Evolutionary conservation across 2,888 invertebrate species (phyloP).

Genomic region (Drosophila anomelani): DNA sequence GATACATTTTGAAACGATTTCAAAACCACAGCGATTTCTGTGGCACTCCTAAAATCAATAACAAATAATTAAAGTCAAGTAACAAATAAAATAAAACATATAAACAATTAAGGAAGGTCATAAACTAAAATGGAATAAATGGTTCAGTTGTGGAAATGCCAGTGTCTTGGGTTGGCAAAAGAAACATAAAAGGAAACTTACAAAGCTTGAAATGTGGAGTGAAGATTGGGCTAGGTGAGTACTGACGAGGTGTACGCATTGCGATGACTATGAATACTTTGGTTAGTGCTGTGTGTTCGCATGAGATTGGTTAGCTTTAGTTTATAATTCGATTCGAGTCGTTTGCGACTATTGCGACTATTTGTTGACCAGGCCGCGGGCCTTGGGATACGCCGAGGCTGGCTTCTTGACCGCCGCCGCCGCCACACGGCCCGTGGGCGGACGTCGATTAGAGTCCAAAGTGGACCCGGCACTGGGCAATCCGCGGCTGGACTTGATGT

Average conservation of each 20-base stretch:
- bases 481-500: constrained; percentile 76
- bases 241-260: constrained; percentile 45
- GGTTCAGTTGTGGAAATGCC: constrained; percentile 5
- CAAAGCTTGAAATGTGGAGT: constrained; percentile 62
- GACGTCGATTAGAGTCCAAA: constrained; percentile 82
- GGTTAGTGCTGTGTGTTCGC: constrained; percentile 59
- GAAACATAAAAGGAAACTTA: constrained; percentile 57
- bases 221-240: constrained; percentile 63
- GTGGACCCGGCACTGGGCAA: constrained; percentile 75
- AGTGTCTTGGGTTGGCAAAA: constrained; percentile 4
- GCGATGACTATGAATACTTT: constrained; percentile 71
- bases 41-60: constrained; percentile 33
- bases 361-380: constrained; percentile 84
- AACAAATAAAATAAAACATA: constrained; percentile 34
- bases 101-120: constrained; percentile 32
- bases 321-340: constrained; percentile 30
- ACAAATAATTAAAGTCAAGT: constrained; percentile 31
- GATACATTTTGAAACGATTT: neutral
- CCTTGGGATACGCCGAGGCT: constrained; percentile 84
- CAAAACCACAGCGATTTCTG: neutral
- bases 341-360: constrained; percentile 64
- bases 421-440: constrained; percentile 78
- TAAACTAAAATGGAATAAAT: constrained; percentile 19
- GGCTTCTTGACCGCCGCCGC: constrained; percentile 79
- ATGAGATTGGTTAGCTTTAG: constrained; percentile 38